These are phyloP conservation scores for Heliconius hermathena DNA, from an alignment of 1,140 invertebrate genomes.

Conservation along the genomic window DNA sequence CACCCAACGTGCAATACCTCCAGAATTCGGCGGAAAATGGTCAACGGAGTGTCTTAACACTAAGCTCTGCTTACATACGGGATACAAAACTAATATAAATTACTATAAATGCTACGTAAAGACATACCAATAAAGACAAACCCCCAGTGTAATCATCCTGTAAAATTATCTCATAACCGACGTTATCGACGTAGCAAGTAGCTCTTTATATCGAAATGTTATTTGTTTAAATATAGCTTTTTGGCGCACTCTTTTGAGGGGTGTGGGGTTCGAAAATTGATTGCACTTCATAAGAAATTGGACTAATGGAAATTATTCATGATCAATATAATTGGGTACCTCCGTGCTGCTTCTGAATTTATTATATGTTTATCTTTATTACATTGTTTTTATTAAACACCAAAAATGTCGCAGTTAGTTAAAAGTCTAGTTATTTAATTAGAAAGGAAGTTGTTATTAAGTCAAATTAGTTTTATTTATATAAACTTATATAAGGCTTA, in stretches of 20 bases:
- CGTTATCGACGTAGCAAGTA: conserved; percentile 15
- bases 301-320: conserved; percentile 38
- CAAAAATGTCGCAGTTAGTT: no score
- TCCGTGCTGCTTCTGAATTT: neutral
- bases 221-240: conserved; percentile 38
- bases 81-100: neutral
- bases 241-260: conserved; percentile 21
- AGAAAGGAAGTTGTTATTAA: no score
- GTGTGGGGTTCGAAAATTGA: conserved; percentile 36
- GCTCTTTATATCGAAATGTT: conserved; percentile 36
- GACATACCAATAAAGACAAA: neutral
- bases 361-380: neutral
- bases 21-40: no score
- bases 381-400: neutral
- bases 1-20: no score
- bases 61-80: no score
- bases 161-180: conserved; percentile 33
- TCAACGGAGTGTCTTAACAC: no score
- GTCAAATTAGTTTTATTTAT: no score
- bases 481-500: no score
- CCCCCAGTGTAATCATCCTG: neutral
- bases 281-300: conserved; percentile 37
- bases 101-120: neutral
- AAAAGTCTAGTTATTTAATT: no score
- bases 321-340: conserved; percentile 22